Evolutionary conservation across 2,113 vertebrate genomes (phyloP).

Genomic region (Galeopterus variegatus): DNA sequence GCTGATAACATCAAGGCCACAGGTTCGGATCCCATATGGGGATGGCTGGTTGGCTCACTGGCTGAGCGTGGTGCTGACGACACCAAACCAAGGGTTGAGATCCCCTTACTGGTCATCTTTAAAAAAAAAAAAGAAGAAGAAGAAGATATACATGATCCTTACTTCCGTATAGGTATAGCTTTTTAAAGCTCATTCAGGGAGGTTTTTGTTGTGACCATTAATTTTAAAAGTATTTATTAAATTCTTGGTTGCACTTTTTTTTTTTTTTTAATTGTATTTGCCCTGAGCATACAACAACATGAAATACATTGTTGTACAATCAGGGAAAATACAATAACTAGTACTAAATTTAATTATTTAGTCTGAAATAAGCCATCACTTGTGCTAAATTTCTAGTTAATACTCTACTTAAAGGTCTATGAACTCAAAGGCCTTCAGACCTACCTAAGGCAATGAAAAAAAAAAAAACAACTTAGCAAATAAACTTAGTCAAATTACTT

Average conservation of each 20-base stretch:
- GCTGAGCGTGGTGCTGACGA: too few relatives aligned
- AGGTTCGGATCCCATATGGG: too few relatives aligned
- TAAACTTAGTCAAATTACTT: neutral
- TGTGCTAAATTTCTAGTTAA: neutral
- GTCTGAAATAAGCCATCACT: neutral
- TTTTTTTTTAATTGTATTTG: neutral
- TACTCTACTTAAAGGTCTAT: neutral
- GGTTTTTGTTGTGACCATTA: neutral
- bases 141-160: neutral
- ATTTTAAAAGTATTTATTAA: slow-evolving; percentile 23
- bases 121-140: too few relatives aligned
- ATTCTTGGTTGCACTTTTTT: neutral
- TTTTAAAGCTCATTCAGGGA: neutral
- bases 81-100: too few relatives aligned
- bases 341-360: neutral
- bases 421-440: neutral
- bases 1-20: too few relatives aligned
- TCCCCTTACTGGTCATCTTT: too few relatives aligned
- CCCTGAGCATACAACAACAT: neutral
- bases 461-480: neutral
- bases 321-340: neutral
- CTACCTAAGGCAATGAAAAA: neutral
- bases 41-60: too few relatives aligned
- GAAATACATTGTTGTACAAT: neutral
- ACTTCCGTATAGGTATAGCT: neutral